Conservation (phyloP, 2,888 invertebrate genomes). For the Agrypnus murinus region DNA sequence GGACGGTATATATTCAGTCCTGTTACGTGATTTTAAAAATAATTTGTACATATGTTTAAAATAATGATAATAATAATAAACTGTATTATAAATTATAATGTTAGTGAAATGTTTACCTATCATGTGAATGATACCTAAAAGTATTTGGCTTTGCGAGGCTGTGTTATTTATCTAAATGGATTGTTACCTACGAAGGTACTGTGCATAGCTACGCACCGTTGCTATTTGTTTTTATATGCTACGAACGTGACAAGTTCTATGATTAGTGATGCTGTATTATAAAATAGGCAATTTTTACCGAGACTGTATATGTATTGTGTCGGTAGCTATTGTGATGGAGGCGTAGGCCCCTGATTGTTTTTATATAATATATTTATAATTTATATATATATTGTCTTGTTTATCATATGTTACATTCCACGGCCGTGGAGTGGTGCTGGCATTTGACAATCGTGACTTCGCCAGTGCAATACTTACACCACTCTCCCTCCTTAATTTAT, state of each 20-base stretch:
- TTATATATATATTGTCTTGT: constrained; percentile 70
- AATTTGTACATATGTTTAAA: constrained; percentile 68
- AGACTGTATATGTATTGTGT: constrained; percentile 67
- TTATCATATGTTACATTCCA: constrained; percentile 64
- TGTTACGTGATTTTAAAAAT: constrained; percentile 60
- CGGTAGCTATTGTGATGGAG: constrained; percentile 71
- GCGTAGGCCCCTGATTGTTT: constrained; percentile 67
- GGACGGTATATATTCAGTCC: constrained; percentile 54
- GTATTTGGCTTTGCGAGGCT: constrained; percentile 78
- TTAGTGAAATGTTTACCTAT: constrained; percentile 62
- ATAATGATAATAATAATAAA: constrained; percentile 56
- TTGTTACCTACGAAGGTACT: constrained; percentile 67
- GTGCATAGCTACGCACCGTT: constrained; percentile 68
- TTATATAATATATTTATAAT: constrained; percentile 70
- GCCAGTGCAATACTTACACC: constrained; percentile 70
- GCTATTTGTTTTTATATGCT: constrained; percentile 60
- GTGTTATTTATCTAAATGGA: constrained; percentile 73
- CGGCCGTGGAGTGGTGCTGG: constrained; percentile 68
- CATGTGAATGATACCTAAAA: constrained; percentile 70
- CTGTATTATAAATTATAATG: constrained; percentile 55
- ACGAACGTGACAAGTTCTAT: constrained; percentile 59
- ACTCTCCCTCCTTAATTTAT: constrained; percentile 63
- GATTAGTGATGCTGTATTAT: constrained; percentile 66
- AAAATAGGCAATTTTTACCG: constrained; percentile 67
- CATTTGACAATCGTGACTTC: constrained; percentile 68